These are phyloP conservation scores for Pristionchus arcanus DNA, from an alignment of 2,888 invertebrate species.

Conservation along the genomic window DNA sequence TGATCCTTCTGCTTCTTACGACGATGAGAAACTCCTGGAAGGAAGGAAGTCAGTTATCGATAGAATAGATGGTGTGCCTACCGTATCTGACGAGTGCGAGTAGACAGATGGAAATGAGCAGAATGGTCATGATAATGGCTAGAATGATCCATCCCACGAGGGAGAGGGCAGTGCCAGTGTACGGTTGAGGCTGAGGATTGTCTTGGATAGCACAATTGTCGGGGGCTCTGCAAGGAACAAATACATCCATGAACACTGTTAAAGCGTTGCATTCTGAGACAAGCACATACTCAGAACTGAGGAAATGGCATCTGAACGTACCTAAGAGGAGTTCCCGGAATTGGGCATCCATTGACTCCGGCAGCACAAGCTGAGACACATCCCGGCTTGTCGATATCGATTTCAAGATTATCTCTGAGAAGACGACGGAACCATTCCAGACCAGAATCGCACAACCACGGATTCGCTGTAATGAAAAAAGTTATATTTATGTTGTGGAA, in stretches of 20 bases:
- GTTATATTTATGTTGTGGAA: neutral
- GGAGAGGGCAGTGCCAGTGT: slow-evolving; percentile 72
- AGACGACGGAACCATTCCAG: slow-evolving; percentile 78
- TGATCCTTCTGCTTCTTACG: slow-evolving; percentile 78
- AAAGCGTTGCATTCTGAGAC: neutral
- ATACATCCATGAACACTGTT: neutral
- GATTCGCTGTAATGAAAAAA: slow-evolving; percentile 76
- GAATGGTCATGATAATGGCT: slow-evolving; percentile 78
- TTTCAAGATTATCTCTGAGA: slow-evolving; percentile 77
- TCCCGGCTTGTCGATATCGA: slow-evolving; percentile 74
- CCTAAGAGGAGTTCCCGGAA: slow-evolving; percentile 75
- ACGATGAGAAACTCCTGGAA: slow-evolving; percentile 72
- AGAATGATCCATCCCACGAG: slow-evolving; percentile 79
- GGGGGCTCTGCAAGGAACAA: slow-evolving; percentile 63
- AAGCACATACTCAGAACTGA: neutral
- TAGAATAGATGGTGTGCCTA: neutral
- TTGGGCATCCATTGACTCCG: slow-evolving; percentile 75
- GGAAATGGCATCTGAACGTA: neutral
- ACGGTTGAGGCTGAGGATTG: slow-evolving; percentile 66
- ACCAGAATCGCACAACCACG: slow-evolving; percentile 78
- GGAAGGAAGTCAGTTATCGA: neutral
- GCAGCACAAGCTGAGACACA: slow-evolving; percentile 75
- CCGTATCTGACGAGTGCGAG: slow-evolving; percentile 78
- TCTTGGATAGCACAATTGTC: slow-evolving; percentile 75
- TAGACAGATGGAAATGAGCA: slow-evolving; percentile 76